Evolutionary conservation across 2,113 vertebrate genomes (phyloP), one percentile per base, ranked within the genome.

Genomic region (Thalassoma bifasciatum): DNA sequence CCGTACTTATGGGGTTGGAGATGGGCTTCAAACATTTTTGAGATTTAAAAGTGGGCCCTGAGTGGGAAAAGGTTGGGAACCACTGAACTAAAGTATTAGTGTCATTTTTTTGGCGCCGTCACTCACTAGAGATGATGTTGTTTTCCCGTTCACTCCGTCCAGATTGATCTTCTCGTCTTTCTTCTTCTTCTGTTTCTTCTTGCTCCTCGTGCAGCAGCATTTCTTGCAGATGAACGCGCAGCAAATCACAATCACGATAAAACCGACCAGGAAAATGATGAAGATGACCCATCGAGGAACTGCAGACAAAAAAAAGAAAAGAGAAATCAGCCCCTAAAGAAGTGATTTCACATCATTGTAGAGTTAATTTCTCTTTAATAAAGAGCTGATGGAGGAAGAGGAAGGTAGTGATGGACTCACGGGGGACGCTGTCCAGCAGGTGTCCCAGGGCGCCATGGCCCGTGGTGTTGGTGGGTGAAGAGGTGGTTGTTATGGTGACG

Each of bases 271-370:
- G 1, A 92, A 82, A 2, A 95, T 17, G 0, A 88, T 0, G 1
- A 93, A 89, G 65, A 95, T 76, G 0, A 75, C 93, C 97, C 96
- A 97, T 86, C 58, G 89, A 62, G 95, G 94, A 89, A 97, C 97
- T 98, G 92, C n/a, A 34, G 44, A 30, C 30, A 30, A 3, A 30
- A 3, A 30, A 30, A n/a, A n/a, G n/a, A n/a, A n/a, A n/a, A n/a
- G n/a, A n/a, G n/a, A n/a, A n/a, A n/a, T n/a, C n/a, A n/a, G n/a
- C n/a, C n/a, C n/a, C n/a, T n/a, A n/a, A n/a, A n/a, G n/a, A n/a
- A n/a, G n/a, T n/a, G n/a, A n/a, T n/a, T n/a, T n/a, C n/a, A n/a
- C n/a, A n/a, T n/a, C n/a, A n/a, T n/a, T n/a, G n/a, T n/a, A n/a
- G n/a, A n/a, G 30, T 30, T 30, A 30, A 3, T 30, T 30, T 6